These are phyloP conservation scores for Periophthalmus magnuspinnatus DNA, from an alignment of 2,797 vertebrate genomes.

Conservation along the genomic window DNA sequence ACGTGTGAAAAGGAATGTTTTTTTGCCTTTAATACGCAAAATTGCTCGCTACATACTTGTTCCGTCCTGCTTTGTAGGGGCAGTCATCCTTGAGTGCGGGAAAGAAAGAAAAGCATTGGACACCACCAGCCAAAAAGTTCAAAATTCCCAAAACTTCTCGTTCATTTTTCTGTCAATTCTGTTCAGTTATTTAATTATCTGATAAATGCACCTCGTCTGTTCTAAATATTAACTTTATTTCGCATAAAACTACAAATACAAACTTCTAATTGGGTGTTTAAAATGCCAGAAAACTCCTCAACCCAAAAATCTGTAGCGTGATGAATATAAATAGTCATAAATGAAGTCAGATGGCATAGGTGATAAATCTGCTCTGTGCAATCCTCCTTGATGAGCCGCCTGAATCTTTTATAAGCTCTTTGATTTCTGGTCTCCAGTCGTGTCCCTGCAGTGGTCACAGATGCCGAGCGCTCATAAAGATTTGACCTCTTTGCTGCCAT, in stretches of 20 bases:
- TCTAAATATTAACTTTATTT: neutral
- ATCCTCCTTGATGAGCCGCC: slow-evolving; percentile 48
- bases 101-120: neutral
- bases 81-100: neutral
- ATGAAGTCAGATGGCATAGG: slow-evolving; percentile 63
- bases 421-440: slow-evolving; percentile 25
- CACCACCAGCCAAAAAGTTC: neutral
- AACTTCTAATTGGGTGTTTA: slow-evolving; percentile 30
- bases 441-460: slow-evolving; percentile 44
- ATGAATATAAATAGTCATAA: slow-evolving; percentile 64
- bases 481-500: slow-evolving; percentile 44
- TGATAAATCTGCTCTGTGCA: slow-evolving; percentile 57
- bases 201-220: neutral
- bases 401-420: slow-evolving; percentile 68
- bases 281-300: slow-evolving; percentile 35
- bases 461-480: slow-evolving; percentile 36
- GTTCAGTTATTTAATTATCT: neutral
- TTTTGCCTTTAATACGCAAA: neutral
- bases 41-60: too few relatives aligned
- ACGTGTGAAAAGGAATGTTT: neutral
- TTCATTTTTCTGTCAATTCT: neutral
- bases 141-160: neutral
- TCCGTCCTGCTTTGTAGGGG: too few relatives aligned
- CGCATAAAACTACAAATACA: neutral
- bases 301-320: slow-evolving; percentile 8